Evolutionary conservation across 30 jellyfish, hydroid and myxozoan species (phyloP).

Genomic region (Turritopsis rubra): DNA sequence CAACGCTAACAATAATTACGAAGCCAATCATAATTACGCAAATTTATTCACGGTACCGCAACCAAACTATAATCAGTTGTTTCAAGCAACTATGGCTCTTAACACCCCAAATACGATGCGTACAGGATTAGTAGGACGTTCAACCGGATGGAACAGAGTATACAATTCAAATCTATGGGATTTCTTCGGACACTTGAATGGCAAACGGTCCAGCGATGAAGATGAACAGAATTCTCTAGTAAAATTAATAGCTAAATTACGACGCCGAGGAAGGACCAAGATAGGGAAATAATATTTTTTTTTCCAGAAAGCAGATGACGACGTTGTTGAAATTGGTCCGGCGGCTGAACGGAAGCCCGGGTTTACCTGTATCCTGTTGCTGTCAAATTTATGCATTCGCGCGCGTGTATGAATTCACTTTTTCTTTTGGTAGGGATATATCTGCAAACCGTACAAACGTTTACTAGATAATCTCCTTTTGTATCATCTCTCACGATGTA

Average conservation of each 20-base stretch:
- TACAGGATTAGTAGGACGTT: constrained; percentile 22
- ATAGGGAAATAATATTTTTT: background rate
- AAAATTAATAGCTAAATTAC: constrained; percentile 3
- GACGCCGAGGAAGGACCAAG: background rate
- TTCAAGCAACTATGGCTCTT: constrained; percentile 5
- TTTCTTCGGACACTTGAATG: constrained; percentile 59
- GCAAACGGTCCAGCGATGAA: constrained; percentile 10
- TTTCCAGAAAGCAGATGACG: background rate
- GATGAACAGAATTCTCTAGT: constrained; percentile 5
- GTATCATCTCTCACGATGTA: no score
- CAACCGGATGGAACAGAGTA: constrained; percentile 23
- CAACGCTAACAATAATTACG: constrained; percentile 14
- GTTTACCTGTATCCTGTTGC: no score
- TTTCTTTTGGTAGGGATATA: no score
- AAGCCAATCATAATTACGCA: constrained; percentile 10
- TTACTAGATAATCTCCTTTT: no score
- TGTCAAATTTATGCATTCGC: background rate
- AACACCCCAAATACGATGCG: background rate
- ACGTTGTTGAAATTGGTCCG: no score
- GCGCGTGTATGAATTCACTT: background rate
- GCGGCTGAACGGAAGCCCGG: no score
- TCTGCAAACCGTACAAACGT: no score
- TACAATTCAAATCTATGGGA: constrained; percentile 71
- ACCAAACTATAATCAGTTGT: constrained; percentile 13
- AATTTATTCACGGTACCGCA: constrained; percentile 15